Percentiles rank a stretch among this genome's conserved stretches.
These are phyloP conservation scores for Aphidoletes aphidimyza DNA, from an alignment of 2,888 invertebrate genomes.

Conservation along the genomic window DNA sequence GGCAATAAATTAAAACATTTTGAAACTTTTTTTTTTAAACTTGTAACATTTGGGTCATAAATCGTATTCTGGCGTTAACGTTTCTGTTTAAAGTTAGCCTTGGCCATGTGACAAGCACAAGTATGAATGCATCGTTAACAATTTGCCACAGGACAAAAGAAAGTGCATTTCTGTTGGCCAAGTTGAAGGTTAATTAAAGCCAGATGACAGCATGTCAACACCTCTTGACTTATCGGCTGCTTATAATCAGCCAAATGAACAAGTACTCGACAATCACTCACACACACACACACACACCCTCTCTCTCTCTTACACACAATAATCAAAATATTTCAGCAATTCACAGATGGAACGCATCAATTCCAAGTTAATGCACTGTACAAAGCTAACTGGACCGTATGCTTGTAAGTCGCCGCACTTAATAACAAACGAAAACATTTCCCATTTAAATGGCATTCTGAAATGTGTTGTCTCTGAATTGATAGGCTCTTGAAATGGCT, in stretches of 20 bases:
- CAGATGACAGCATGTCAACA: constrained; percentile 33
- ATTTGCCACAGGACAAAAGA: background rate
- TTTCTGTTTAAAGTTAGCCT: no score
- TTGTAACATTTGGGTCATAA: background rate
- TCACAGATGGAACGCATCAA: constrained; percentile 27
- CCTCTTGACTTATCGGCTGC: constrained; percentile 11
- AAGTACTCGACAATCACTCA: no score
- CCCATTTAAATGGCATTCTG: background rate
- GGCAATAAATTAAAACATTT: background rate
- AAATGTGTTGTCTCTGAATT: constrained; percentile 29
- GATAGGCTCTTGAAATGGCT: constrained; percentile 25
- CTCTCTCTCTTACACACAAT: no score
- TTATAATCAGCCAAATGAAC: constrained; percentile 19
- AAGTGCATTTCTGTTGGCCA: constrained; percentile 1
- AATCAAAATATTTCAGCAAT: constrained; percentile 34
- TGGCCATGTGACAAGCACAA: no score
- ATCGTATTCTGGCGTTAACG: no score
- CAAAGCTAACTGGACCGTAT: background rate
- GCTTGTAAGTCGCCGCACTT: background rate
- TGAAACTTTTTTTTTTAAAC: background rate
- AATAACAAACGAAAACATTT: constrained; percentile 29
- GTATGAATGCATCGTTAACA: background rate
- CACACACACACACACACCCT: no score
- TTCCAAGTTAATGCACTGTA: background rate
- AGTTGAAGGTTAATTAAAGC: constrained; percentile 30